Base-by-base conservation (phyloP, 2,797 vertebrate genomes). In the Tapera naevia region DNA sequence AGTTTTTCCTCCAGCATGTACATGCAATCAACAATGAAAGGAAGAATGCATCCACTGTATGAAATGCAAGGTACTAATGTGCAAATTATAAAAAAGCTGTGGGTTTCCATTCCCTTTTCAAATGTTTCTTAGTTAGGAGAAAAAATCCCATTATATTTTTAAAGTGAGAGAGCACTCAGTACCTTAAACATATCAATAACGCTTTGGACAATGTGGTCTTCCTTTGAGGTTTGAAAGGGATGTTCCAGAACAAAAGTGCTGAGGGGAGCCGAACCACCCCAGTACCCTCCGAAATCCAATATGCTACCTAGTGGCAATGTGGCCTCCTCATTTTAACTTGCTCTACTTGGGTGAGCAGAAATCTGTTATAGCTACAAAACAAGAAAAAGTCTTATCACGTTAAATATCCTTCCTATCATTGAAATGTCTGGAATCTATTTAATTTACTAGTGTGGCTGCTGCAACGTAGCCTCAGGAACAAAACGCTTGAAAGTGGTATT, bases 231-330 rank as follows among this genome's bases (percentile, higher is more conserved):
- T 53, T 83, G 33, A 28, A 64, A 89, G 15, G 30, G 15, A 13
- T 43, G 33, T 70, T 12, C 33, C 7, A 48, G 32, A 67, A 32
- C 1, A 4, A 76, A 21, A 7, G 7, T 21, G 19, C n/a, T 58
- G 15, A 7, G 4, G 15, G 6, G 4, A 67, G 4, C 27, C 18
- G 7, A 39, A 33, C 11, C 13, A 10, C 82, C 22, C 27, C 67
- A 9, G 17, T n/a, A n/a, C 27, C 33, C 65, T 72, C 62, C 46
- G 46, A 79, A n/a, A 17, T 79, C 32, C 32, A 9, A 57, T 35
- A 28, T 0, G 0, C 27, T 73, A 10, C 22, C 64, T 9, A 3
- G 25, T 72, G 56, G 5, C 22, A 62, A 35, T 41, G 35, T 1
- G 4, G 10, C 24, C 17, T 73, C 30, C 18, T 91, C 23, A 8